Percentiles rank a stretch among this genome's conserved stretches.
Evolutionary conservation across 2,888 invertebrate species (phyloP).

Genomic region (Hirtodrosophila duncani): DNA sequence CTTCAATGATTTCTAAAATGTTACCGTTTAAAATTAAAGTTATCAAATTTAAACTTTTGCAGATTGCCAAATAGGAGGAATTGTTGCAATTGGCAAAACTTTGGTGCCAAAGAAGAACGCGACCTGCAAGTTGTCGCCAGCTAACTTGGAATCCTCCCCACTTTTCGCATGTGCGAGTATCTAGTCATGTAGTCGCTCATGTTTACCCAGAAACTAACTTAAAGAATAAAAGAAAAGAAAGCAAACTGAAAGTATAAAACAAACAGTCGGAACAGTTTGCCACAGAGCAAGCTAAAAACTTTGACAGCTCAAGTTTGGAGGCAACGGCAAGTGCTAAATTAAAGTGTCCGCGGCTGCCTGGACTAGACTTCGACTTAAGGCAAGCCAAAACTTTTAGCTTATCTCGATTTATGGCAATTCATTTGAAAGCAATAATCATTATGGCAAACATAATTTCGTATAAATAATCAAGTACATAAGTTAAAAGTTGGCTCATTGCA

Average conservation of each 20-base stretch:
- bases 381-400: slow-evolving; percentile 17
- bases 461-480: slow-evolving; percentile 18
- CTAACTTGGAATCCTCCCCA: slow-evolving; percentile 7
- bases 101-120: slow-evolving; percentile 58
- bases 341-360: slow-evolving; percentile 16
- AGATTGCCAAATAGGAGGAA: slow-evolving; percentile 17
- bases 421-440: slow-evolving; percentile 23
- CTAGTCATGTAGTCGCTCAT: slow-evolving; percentile 23
- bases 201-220: slow-evolving; percentile 50
- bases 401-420: slow-evolving; percentile 29
- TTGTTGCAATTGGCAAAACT: slow-evolving; percentile 47
- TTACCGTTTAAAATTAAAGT: slow-evolving; percentile 48
- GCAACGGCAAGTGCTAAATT: slow-evolving; percentile 13
- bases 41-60: slow-evolving; percentile 46
- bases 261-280: slow-evolving; percentile 22
- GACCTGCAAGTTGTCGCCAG: slow-evolving; percentile 37
- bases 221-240: slow-evolving; percentile 16
- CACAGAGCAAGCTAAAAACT: slow-evolving; percentile 9
- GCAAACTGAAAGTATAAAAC: slow-evolving; percentile 47
- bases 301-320: background rate
- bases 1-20: slow-evolving; percentile 44
- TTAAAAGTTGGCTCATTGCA: slow-evolving; percentile 4
- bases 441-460: slow-evolving; percentile 14
- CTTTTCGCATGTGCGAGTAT: background rate
- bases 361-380: background rate